Base-by-base conservation (phyloP, 2,113 vertebrate genomes). In the Salvelinus fontinalis region DNA sequence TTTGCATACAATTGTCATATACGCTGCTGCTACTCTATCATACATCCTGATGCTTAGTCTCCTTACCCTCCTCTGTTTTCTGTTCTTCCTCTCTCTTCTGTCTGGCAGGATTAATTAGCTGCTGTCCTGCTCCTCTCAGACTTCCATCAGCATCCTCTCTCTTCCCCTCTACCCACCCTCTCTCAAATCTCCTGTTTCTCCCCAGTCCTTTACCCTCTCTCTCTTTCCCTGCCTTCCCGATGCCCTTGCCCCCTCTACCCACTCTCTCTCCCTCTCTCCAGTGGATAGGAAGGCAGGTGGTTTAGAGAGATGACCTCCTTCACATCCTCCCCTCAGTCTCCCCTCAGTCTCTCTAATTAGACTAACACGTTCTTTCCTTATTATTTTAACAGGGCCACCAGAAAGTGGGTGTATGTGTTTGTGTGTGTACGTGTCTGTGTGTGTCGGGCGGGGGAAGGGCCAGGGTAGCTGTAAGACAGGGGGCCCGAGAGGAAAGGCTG, bases 51-150 rank as follows among this genome's bases (percentile, higher is more conserved):
- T 6, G 6, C 31, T 34, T 34, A 34, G 31, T 34, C 31, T 7
- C 14, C n/a, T 71, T 34, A 11, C n/a, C 74, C 86, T 88, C 83
- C 34, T 39, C 34, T 39, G 34, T 39, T 39, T 39, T 39, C 7
- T 8, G 34, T 39, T 8, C 34, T 39, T 39, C 34, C 34, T 39
- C 31, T 34, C 31, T 34, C 31, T 34, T 34, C 1, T 34, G 31
- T 34, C 31, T 34, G 34, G 7, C 34, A 39, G 34, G 83, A 87
- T 86, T 84, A 77, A 62, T 82, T 82, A 71, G 73, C 76, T 83
- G 34, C 74, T 86, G 64, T 72, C 73, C 64, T 54, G 85, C 92
- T 91, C 88, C 81, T 90, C 82, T 88, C 78, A 83, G 83, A 77
- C 79, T 9, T 39, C 34, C 7, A 39, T 39, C 34, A 39, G 34